These are phyloP conservation scores for Vireo altiloquus DNA, from an alignment of 2,113 vertebrate species.

Conservation along the genomic window DNA sequence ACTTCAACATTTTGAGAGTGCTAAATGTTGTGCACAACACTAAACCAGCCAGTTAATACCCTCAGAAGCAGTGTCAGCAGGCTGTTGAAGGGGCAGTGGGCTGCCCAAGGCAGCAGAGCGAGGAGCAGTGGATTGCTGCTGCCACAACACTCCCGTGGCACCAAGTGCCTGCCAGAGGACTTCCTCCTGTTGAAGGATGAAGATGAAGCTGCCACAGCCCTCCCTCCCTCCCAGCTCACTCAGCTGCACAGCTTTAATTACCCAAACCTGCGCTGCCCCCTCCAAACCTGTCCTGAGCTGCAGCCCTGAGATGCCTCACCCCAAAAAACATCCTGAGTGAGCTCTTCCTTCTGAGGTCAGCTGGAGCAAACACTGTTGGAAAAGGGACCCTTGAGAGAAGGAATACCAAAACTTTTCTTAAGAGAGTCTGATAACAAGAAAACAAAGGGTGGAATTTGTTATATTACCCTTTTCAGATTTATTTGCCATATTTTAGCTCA, in stretches of 20 bases:
- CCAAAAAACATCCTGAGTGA: neutral
- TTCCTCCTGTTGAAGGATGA: neutral
- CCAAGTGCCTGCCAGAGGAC: neutral
- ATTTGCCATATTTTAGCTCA: neutral
- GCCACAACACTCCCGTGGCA: conserved; percentile 3
- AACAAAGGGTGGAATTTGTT: neutral
- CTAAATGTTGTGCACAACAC: neutral
- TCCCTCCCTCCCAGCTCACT: neutral
- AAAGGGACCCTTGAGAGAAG: neutral
- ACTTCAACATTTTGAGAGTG: neutral
- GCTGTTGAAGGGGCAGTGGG: neutral
- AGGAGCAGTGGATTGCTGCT: conserved; percentile 1
- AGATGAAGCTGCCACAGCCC: neutral
- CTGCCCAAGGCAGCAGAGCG: neutral
- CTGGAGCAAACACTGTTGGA: neutral
- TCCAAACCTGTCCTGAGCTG: neutral
- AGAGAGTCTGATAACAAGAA: neutral
- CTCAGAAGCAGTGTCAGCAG: neutral
- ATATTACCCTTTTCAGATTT: neutral
- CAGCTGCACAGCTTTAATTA: neutral
- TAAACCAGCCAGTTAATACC: neutral
- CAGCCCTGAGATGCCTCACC: neutral
- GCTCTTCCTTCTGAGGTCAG: neutral
- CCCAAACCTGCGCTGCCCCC: neutral
- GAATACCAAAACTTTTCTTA: neutral